These are phyloP conservation scores for Agrochola litura DNA, from an alignment of 2,888 invertebrate genomes.

Conservation along the genomic window DNA sequence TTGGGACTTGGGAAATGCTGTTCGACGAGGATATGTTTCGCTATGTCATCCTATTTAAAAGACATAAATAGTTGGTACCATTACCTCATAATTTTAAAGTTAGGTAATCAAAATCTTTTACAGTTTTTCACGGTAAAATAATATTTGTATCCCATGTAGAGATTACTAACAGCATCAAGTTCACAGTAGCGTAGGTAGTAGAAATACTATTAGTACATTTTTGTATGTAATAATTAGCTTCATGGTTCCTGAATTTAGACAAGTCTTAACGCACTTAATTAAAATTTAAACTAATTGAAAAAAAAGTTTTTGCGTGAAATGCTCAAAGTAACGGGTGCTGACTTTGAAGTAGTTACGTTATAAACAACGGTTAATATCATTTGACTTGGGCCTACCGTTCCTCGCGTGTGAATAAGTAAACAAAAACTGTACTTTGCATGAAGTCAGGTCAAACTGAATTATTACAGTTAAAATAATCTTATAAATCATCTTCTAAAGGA, in stretches of 20 bases:
- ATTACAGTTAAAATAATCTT: conserved; percentile 18
- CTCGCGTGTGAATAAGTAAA: conserved; percentile 65
- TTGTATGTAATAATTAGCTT: background rate
- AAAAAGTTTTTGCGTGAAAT: background rate
- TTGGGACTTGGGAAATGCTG: no score
- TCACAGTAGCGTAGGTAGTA: no score
- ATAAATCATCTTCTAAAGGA: no score
- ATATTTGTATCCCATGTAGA: no score
- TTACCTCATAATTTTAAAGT: no score
- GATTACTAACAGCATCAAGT: no score
- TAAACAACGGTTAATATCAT: conserved; percentile 71
- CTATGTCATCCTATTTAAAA: no score
- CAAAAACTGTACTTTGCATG: conserved; percentile 41
- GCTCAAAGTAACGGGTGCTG: conserved; percentile 27
- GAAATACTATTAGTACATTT: no score
- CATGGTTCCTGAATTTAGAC: background rate
- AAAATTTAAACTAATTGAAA: background rate
- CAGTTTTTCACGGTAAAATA: no score
- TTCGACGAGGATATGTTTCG: no score
- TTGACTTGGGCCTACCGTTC: conserved; percentile 63
- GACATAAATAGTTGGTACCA: no score
- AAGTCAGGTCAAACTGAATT: conserved; percentile 25
- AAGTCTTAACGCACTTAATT: background rate
- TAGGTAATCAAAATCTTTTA: no score
- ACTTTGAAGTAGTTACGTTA: conserved; percentile 60